Evolutionary conservation across 2,888 invertebrate genomes (phyloP).

Genomic region (Clunio marinus): DNA sequence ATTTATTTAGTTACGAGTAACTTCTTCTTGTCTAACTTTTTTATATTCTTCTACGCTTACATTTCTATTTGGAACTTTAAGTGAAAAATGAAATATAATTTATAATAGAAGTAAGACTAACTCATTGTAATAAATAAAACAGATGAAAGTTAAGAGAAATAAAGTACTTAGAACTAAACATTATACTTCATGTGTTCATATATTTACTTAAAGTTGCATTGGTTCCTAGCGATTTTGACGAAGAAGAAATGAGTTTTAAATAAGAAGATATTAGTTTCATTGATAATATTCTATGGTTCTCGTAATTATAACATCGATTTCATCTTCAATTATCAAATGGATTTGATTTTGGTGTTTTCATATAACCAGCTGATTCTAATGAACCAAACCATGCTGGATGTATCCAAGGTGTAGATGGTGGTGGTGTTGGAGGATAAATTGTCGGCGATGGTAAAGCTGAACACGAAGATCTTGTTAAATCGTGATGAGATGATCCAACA

Average conservation of each 20-base stretch:
- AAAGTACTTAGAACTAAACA: slow-evolving; percentile 12
- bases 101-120: no score
- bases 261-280: not conserved
- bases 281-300: not conserved
- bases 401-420: slow-evolving; percentile 51
- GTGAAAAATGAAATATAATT: no score
- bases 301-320: not conserved
- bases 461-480: slow-evolving; percentile 19
- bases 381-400: slow-evolving; percentile 49
- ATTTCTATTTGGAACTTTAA: no score
- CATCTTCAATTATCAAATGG: slow-evolving; percentile 31
- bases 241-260: not conserved
- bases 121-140: not conserved
- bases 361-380: slow-evolving; percentile 28
- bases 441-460: slow-evolving; percentile 50
- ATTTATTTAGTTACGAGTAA: no score
- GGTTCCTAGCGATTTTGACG: slow-evolving; percentile 26
- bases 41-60: no score
- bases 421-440: slow-evolving; percentile 52
- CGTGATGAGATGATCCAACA: slow-evolving; percentile 27
- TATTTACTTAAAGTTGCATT: slow-evolving; percentile 10
- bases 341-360: slow-evolving; percentile 38
- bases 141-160: not conserved
- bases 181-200: slow-evolving; percentile 18
- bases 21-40: no score